Evolutionary conservation across 2,888 invertebrate genomes (phyloP).

Genomic region (Hydrotaea diabolus): DNA sequence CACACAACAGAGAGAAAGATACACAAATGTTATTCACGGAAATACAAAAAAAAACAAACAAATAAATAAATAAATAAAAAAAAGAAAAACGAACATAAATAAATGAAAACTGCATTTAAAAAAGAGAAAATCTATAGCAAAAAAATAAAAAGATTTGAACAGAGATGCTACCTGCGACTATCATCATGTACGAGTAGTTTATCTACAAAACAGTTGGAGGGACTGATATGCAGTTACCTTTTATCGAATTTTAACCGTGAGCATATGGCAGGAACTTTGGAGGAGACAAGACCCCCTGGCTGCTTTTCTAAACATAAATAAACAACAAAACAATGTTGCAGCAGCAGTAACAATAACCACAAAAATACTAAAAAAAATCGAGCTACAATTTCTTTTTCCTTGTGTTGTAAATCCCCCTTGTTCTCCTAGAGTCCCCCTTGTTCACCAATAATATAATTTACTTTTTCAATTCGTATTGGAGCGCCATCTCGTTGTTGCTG

Average conservation of each 20-base stretch:
- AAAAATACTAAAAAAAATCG: background rate
- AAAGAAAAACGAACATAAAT: slow-evolving; percentile 33
- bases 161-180: too few relatives aligned
- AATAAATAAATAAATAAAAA: slow-evolving; percentile 37
- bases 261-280: too few relatives aligned
- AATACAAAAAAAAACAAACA: slow-evolving; percentile 33
- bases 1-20: slow-evolving; percentile 71
- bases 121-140: too few relatives aligned
- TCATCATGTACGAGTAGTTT: too few relatives aligned
- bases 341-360: slow-evolving; percentile 37
- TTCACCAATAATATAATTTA: slow-evolving; percentile 10
- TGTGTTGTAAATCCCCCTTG: background rate
- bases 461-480: background rate
- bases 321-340: background rate
- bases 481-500: slow-evolving; percentile 7
- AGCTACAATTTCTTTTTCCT: background rate
- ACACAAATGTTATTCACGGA: slow-evolving; percentile 36
- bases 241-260: too few relatives aligned
- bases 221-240: too few relatives aligned
- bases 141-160: too few relatives aligned
- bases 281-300: background rate
- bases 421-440: background rate
- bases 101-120: too few relatives aligned
- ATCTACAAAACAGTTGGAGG: too few relatives aligned
- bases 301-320: background rate